These are phyloP conservation scores for Lampris megalopsis DNA, from an alignment of 2,113 vertebrate species.

Conservation along the genomic window DNA sequence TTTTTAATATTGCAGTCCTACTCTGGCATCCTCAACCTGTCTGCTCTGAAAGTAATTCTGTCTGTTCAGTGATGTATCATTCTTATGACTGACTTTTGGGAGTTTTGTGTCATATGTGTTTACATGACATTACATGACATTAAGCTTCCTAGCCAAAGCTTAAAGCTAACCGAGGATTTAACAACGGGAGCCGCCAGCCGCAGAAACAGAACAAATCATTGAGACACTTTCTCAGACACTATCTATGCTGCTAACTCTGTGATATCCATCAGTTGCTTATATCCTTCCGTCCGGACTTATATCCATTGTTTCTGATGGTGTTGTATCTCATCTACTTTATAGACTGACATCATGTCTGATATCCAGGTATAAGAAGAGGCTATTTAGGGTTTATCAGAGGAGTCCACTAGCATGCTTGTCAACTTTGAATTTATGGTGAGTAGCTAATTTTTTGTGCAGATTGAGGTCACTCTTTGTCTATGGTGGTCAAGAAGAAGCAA, in stretches of 20 bases:
- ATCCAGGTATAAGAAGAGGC: conserved; percentile 61
- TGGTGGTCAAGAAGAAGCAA: not conserved
- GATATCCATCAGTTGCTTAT: no score
- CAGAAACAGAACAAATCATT: not conserved
- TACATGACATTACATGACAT: not conserved
- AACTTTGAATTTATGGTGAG: conserved; percentile 78
- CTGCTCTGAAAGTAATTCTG: not conserved
- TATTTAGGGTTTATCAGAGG: conserved; percentile 33
- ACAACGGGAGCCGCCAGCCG: conserved; percentile 15
- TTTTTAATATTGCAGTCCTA: not conserved
- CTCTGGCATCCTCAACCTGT: not conserved
- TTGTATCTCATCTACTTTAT: not conserved
- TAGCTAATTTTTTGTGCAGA: not conserved
- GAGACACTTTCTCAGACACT: not conserved
- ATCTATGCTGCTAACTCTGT: not conserved
- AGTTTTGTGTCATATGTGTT: not conserved
- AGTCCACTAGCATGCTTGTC: conserved; percentile 72
- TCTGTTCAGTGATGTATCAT: not conserved
- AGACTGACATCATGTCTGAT: conserved; percentile 8
- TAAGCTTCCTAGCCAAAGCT: not conserved
- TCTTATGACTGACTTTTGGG: not conserved
- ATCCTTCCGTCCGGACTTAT: no score
- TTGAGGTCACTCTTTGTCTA: not conserved
- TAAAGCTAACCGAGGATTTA: conserved; percentile 32
- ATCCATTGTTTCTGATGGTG: not conserved